Conservation (phyloP, 2,888 invertebrate genomes). For the Drosophila vallismaia region DNA sequence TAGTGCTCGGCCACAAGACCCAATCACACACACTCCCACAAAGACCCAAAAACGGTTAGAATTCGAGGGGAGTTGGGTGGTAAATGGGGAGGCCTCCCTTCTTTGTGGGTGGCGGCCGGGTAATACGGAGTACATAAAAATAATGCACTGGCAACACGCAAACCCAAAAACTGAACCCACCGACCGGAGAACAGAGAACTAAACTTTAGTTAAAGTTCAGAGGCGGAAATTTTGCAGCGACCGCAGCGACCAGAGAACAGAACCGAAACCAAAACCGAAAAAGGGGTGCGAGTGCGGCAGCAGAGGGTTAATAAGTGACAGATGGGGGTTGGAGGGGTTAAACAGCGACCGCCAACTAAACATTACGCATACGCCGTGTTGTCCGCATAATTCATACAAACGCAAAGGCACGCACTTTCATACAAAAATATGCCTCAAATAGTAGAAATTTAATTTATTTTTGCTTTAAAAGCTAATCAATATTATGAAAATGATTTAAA, state of each 20-base stretch:
- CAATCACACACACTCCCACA: slow-evolving; percentile 31
- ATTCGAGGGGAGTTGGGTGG: neutral
- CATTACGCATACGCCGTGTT: slow-evolving; percentile 38
- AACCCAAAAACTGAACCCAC: slow-evolving; percentile 34
- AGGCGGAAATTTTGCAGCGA: slow-evolving; percentile 66
- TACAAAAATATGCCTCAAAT: neutral
- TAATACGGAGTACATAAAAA: slow-evolving; percentile 32
- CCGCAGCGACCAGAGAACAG: slow-evolving; percentile 64
- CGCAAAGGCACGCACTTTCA: neutral
- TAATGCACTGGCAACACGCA: slow-evolving; percentile 51
- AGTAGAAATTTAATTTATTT: neutral
- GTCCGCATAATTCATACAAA: neutral
- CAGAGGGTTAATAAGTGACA: slow-evolving; percentile 1
- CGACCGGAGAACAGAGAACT: slow-evolving; percentile 6
- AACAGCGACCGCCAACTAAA: slow-evolving; percentile 41
- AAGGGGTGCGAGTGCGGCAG: slow-evolving; percentile 7
- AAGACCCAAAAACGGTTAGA: neutral
- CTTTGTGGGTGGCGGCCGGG: neutral
- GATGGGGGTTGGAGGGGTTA: neutral
- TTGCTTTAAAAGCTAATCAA: too few relatives aligned
- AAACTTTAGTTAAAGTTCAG: slow-evolving; percentile 52
- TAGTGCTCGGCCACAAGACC: slow-evolving; percentile 41
- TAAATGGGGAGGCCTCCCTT: neutral
- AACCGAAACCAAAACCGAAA: slow-evolving; percentile 37
- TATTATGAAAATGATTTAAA: too few relatives aligned